Percentiles rank a stretch among this genome's conserved stretches.
Evolutionary conservation across 2,113 vertebrate species (phyloP).

Genomic region (Antigone vipio): DNA sequence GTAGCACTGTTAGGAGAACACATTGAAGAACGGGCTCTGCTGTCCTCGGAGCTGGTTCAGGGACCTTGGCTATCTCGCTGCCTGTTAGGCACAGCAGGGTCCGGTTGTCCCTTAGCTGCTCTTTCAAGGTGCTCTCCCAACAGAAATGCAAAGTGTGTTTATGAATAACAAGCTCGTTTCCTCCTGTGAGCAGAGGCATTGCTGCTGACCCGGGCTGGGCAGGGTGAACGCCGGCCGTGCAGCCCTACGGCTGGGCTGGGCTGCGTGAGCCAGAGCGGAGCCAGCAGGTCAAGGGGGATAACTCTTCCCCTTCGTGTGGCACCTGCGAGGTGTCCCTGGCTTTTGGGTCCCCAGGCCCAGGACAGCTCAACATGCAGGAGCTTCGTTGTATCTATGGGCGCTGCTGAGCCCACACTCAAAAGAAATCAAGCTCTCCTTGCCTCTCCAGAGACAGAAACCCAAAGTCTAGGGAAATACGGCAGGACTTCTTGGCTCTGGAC

Average conservation of each 20-base stretch:
- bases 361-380: neutral
- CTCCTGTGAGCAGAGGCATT: neutral
- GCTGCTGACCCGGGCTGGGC: neutral
- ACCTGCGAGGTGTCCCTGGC: neutral
- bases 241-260: neutral
- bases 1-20: accelerated
- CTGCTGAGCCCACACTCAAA: neutral
- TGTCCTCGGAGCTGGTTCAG: neutral
- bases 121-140: neutral
- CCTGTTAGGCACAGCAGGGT: neutral
- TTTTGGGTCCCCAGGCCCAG: neutral
- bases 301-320: neutral
- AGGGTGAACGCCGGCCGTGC: neutral
- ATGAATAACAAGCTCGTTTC: neutral
- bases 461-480: neutral
- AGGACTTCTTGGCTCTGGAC: neutral
- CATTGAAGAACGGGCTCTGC: accelerated
- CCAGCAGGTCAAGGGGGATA: neutral
- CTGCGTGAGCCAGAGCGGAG: neutral
- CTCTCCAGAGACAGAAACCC: neutral
- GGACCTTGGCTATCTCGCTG: neutral
- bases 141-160: neutral
- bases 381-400: neutral
- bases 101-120: neutral
- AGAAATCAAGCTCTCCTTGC: neutral